A percentile compares a stretch with the other conserved stretches of the same genome.
These are phyloP conservation scores for Bos indicus DNA, from an alignment of 2,113 vertebrate genomes.

Conservation along the genomic window DNA sequence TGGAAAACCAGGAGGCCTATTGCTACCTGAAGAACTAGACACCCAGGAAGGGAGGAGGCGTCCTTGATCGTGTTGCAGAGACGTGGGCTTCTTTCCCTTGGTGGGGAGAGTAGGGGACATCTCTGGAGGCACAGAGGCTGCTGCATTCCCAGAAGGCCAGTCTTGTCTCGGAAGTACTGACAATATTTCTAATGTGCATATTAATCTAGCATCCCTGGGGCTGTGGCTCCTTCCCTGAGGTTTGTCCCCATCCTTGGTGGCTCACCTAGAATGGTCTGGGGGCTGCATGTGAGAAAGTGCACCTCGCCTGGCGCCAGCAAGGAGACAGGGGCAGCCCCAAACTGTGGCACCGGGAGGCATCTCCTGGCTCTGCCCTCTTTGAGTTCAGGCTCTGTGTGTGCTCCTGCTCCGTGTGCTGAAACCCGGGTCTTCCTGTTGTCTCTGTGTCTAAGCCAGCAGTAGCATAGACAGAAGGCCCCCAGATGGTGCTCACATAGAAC, in stretches of 20 bases:
- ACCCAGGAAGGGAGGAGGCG: rapidly evolving
- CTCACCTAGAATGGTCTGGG: background rate
- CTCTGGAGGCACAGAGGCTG: rapidly evolving
- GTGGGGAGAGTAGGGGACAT: background rate
- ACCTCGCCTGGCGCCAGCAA: rapidly evolving
- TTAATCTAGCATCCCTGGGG: background rate
- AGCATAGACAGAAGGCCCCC: too few species aligned
- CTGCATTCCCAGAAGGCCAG: background rate
- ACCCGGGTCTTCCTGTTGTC: rapidly evolving
- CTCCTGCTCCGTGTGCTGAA: rapidly evolving
- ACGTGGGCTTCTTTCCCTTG: too few species aligned
- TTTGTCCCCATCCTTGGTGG: background rate
- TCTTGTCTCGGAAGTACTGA: background rate
- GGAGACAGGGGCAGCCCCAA: background rate
- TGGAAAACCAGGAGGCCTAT: rapidly evolving
- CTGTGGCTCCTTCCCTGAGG: rapidly evolving
- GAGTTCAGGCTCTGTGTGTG: rapidly evolving
- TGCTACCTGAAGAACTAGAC: rapidly evolving
- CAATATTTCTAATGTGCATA: background rate
- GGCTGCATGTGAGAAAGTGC: rapidly evolving
- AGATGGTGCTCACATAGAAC: rapidly evolving
- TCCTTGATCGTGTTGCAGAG: rapidly evolving
- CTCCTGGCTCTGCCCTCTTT: background rate
- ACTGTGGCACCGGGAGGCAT: rapidly evolving
- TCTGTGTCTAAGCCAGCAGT: background rate